Evolutionary conservation across 1,140 invertebrate species (phyloP).

Genomic region (Globodera ellingtonae): DNA sequence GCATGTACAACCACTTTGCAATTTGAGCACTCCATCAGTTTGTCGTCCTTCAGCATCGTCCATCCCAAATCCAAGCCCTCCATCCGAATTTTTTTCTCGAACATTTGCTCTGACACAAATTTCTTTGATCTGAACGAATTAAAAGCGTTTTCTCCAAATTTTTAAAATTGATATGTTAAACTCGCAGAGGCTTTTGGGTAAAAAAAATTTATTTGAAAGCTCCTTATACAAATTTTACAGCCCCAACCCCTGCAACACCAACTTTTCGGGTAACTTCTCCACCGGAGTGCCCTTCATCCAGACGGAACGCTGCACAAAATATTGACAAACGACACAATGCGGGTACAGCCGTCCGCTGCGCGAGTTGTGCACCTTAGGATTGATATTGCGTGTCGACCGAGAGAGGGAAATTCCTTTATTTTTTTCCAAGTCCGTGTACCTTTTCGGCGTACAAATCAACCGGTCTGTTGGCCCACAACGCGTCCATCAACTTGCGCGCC

Average conservation of each 20-base stretch:
- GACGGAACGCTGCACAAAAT: conserved; percentile 30
- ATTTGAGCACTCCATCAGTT: conserved; percentile 36
- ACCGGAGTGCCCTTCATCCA: conserved; percentile 4
- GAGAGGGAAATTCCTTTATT: no score
- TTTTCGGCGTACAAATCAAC: conserved; percentile 44
- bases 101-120: conserved; percentile 39
- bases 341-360: conserved; percentile 21
- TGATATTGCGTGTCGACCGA: background rate
- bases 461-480: conserved; percentile 35
- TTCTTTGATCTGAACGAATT: conserved; percentile 31
- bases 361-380: conserved; percentile 14
- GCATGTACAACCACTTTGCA: conserved; percentile 38
- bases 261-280: conserved; percentile 26
- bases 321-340: conserved; percentile 41
- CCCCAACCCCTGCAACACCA: background rate
- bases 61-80: background rate
- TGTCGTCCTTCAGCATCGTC: conserved; percentile 19
- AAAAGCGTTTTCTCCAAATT: background rate
- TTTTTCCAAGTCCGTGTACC: background rate
- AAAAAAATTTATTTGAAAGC: no score
- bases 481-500: conserved; percentile 33
- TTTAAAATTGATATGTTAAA: background rate
- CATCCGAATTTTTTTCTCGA: conserved; percentile 31
- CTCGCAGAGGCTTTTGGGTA: background rate
- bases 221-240: no score